phyloP scores from a whole-genome alignment of 1,140 invertebrate species.

The Cydia strobilella region DNA sequence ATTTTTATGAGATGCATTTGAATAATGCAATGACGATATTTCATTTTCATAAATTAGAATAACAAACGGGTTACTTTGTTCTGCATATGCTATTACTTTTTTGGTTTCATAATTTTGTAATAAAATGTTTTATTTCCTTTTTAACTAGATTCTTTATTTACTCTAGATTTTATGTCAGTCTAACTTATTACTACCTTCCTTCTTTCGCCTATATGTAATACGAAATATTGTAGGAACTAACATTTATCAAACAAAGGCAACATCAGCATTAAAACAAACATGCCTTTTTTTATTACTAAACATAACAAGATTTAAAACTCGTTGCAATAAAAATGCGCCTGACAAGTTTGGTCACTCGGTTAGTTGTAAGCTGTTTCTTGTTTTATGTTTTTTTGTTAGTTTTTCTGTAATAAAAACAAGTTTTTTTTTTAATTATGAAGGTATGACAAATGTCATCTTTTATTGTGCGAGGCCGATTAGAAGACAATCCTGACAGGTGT shows the following conservation, averaged over 20 bases:
- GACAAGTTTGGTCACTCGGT: not conserved
- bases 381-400: not conserved
- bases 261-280: not conserved
- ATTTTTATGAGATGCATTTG: conserved; percentile 21
- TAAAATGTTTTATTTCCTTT: no score
- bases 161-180: no score
- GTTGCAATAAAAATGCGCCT: not conserved
- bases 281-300: not conserved
- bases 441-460: not conserved
- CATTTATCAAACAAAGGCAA: no score
- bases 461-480: no score
- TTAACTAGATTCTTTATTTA: no score
- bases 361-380: not conserved
- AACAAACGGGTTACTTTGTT: no score
- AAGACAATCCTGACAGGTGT: no score
- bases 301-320: conserved; percentile 5
- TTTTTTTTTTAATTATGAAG: not conserved
- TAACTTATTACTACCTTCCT: no score
- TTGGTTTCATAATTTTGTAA: no score
- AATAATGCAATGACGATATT: not conserved
- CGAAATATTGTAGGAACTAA: no score
- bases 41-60: conserved; percentile 7
- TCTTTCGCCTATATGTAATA: no score
- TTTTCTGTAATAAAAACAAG: not conserved
- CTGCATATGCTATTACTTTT: no score